Evolutionary conservation across 2,113 vertebrate species (phyloP).

Genomic region (Sigmodon hispidus): DNA sequence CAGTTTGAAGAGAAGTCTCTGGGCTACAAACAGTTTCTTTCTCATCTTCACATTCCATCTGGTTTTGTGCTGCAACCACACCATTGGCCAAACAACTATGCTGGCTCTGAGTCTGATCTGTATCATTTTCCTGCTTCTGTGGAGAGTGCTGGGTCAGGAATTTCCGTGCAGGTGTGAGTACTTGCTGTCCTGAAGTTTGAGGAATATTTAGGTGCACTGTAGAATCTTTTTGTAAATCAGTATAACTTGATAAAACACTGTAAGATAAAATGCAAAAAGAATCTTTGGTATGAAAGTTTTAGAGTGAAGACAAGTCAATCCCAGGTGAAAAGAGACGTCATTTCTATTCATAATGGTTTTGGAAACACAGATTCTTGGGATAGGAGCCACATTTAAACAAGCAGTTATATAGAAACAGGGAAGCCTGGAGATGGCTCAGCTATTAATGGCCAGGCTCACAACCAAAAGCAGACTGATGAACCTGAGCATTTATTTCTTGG

Average conservation of each 20-base stretch:
- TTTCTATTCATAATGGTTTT: not conserved
- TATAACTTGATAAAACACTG: conserved; percentile 78
- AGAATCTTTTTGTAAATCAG: conserved; percentile 85
- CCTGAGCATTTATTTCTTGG: not conserved
- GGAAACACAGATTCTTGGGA: not conserved
- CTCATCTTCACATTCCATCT: conserved; percentile 60
- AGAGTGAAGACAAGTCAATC: not conserved
- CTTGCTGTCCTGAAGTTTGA: conserved; percentile 83
- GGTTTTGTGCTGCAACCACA: conserved; percentile 59
- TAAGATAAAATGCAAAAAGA: conserved; percentile 60
- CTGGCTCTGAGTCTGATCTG: conserved; percentile 76
- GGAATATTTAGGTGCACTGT: conserved; percentile 74
- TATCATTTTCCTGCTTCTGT: conserved; percentile 77
- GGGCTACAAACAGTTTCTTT: not conserved
- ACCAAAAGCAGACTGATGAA: not conserved
- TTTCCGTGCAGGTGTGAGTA: conserved; percentile 82
- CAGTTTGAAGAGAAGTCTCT: accelerated
- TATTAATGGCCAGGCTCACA: not conserved
- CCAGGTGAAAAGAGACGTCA: not conserved
- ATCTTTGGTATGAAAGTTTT: conserved; percentile 9
- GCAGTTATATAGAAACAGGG: not conserved
- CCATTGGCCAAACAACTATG: conserved; percentile 84
- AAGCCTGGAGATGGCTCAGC: not conserved
- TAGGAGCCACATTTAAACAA: not conserved
- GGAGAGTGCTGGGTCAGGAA: conserved; percentile 71